phyloP scores from a whole-genome alignment of 2,797 vertebrate genomes.

The Amblyraja radiata region DNA sequence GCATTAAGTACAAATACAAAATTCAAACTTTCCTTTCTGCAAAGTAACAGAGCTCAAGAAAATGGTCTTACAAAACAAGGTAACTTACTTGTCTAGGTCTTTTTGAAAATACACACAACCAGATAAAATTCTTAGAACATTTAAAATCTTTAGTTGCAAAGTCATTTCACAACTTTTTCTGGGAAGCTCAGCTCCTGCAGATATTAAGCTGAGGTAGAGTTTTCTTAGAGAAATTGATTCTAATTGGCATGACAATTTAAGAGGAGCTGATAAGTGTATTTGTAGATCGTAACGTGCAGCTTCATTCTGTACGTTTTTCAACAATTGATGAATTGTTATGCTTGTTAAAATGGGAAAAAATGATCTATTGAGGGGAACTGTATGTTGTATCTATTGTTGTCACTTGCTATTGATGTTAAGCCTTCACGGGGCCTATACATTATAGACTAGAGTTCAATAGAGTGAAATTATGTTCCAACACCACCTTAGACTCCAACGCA shows the following conservation, averaged over 20 bases:
- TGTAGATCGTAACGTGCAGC: not conserved
- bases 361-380: not conserved
- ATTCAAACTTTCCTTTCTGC: not conserved
- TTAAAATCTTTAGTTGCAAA: not conserved
- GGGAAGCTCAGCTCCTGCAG: not conserved
- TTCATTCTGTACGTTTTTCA: not conserved
- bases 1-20: conserved; percentile 17
- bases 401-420: not conserved
- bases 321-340: not conserved
- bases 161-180: not conserved
- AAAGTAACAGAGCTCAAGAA: not conserved
- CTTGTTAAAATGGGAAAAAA: not conserved
- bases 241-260: not conserved
- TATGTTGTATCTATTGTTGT: not conserved
- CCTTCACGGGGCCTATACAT: not conserved
- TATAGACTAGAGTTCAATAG: no score
- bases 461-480: not conserved
- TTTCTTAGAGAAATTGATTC: not conserved
- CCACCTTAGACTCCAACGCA: not conserved
- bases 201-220: not conserved
- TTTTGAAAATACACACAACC: not conserved
- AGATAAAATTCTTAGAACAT: not conserved
- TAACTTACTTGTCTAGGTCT: not conserved
- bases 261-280: not conserved
- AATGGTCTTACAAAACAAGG: not conserved